Base-by-base conservation (phyloP, 2,113 vertebrate genomes). In the Saguinus imperator region DNA sequence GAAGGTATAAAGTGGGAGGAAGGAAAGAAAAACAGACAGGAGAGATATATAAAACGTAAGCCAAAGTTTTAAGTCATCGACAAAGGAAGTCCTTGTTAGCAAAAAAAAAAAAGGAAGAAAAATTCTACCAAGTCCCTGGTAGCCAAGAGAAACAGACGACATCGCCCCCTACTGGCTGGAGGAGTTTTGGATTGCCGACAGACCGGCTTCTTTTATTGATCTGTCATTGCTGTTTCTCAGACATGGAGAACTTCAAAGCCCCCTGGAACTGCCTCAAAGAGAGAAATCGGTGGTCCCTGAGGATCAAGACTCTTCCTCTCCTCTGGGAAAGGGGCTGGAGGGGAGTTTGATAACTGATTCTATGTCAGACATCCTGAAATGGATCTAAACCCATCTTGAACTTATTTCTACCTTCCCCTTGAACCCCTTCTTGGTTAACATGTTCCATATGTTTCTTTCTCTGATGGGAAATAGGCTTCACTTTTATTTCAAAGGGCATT, bases 371-470 rank as follows among this genome's bases (percentile, higher is more conserved):
- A 84, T 43, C 66, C 86, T 87, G 96, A 93, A 93, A 81, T 25
- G 80, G 35, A 86, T 45, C 87, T 88, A 88, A 93, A 81, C 76
- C 92, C 97, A 98, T 97, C 97, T 98, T 97, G 97, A 97, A 98
- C 80, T 76, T 45, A 97, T 98, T 97, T 98, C 90, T 90, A 95
- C 96, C 87, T 96, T 93, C 84, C 95, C 77, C 92, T 58, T 45
- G 58, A 94, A 70, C 89, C 87, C 70, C 87, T 13, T 95, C 87
- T 89, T 61, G 92, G 27, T 58, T 98, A 98, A 97, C 52, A 5
- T 25, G 43, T 94, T 96, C 97, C 97, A 97, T 88, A 85, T 97
- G 97, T 87, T 81, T 58, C 83, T 88, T 83, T 50, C 64, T 91
- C 96, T 85, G 76, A 76, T 87, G 84, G 84, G 81, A 94, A 96